Conservation (phyloP, 2,113 vertebrate genomes). For the Antechinus stuartii region DNA sequence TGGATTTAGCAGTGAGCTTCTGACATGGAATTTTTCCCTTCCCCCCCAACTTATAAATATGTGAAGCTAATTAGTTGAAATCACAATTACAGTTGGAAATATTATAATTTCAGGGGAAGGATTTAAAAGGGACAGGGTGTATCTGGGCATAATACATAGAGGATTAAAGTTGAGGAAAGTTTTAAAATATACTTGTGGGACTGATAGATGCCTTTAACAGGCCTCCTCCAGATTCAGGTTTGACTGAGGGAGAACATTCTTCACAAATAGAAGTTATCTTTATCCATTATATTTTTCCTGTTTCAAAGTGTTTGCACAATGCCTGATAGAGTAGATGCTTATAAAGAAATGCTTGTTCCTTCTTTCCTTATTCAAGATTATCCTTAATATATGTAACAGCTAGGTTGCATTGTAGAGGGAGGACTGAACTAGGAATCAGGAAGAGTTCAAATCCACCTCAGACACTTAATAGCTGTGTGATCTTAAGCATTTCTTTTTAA, state of each 20-base stretch:
- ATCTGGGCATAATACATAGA: conserved; percentile 35
- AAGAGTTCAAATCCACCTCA: too few species aligned
- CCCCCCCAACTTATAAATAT: background rate
- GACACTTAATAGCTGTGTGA: too few species aligned
- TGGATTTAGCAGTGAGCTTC: background rate
- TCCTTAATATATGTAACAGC: too few species aligned
- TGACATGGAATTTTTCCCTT: background rate
- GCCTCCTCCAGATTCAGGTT: background rate
- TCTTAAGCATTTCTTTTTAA: background rate
- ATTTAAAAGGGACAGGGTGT: background rate
- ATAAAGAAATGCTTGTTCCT: background rate
- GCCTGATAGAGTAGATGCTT: background rate
- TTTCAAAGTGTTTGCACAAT: too few species aligned
- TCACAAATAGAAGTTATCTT: background rate
- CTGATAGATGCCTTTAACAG: background rate
- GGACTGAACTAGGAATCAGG: too few species aligned
- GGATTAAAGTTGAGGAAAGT: conserved; percentile 21
- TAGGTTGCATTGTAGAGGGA: too few species aligned
- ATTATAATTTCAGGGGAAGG: conserved; percentile 9
- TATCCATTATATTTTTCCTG: background rate
- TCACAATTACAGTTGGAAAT: background rate
- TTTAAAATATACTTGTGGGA: background rate
- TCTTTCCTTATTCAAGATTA: background rate
- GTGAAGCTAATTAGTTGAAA: background rate
- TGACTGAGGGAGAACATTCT: background rate